Evolutionary conservation across 2,113 vertebrate species (phyloP).

Genomic region (Ardeotis arabs): DNA sequence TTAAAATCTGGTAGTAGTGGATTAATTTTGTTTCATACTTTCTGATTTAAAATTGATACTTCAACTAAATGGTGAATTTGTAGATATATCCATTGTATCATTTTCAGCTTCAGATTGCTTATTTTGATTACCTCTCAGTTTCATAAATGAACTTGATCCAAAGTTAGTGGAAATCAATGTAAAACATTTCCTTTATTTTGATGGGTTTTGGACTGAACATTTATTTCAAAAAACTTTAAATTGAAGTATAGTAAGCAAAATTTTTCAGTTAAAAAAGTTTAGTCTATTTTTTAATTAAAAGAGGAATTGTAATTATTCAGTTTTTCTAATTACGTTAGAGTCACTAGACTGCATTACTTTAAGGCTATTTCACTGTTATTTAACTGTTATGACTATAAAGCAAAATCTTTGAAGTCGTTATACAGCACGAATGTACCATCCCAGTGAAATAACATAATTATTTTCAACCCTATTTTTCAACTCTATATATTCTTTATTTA

Average conservation of each 20-base stretch:
- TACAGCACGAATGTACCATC: neutral
- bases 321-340: neutral
- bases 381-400: neutral
- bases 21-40: neutral
- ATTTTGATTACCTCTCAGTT: neutral
- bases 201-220: neutral
- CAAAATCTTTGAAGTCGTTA: neutral
- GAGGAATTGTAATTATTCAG: neutral
- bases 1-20: neutral
- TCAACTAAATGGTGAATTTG: neutral
- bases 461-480: neutral
- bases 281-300: neutral
- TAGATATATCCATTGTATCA: neutral
- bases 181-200: neutral
- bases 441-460: neutral
- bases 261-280: neutral
- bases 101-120: neutral
- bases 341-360: neutral
- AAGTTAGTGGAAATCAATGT: neutral
- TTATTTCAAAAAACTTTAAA: neutral
- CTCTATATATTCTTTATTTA: neutral
- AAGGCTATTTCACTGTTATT: neutral
- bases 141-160: neutral
- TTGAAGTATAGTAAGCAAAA: neutral
- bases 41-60: neutral